Base-by-base conservation (phyloP, 2,888 invertebrate genomes). In the Tineola bisselliella region DNA sequence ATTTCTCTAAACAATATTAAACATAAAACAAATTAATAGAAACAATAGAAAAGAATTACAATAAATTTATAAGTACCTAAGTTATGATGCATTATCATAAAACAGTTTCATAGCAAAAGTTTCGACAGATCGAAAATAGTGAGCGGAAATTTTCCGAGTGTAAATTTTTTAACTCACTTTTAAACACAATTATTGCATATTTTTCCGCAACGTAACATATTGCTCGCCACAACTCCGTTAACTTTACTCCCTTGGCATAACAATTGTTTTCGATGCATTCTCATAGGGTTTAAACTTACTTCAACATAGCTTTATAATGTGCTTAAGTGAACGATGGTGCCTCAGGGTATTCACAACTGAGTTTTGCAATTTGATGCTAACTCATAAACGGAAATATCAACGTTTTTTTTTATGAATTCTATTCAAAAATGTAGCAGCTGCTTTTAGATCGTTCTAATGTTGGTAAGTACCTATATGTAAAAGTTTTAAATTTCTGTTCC, bases 271-370 rank as follows among this genome's bases (percentile, higher is more conserved):
- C 76, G 69, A 68, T 73, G 73, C 72, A 75, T 73, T 77, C 79
- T 78, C 77, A 62, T 66, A 65, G 76, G 77, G 71, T 69, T 67
- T 65, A 70, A 81, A 82, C 78, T 86, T 83, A 69, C 69, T 66
- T 70, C 70, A 72, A 71, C 72, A 70, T 67, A 72, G 70, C 69
- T 70, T 70, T 66, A 75, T 84, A 84, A 84, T 84, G 79, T 77
- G 81, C 76, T 77, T 84, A 84, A 86, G 81, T 86, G 86, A 86
- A 76, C 76, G 86, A 86, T 86, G 84, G 79, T 75, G 69, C 84
- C 83, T 84, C 66, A 66, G 86, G 66, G 86, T 71, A 79, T 83
- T 80, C 75, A 73, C 72, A 70, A 72, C 62, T 59, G 44, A 74
- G 74, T 75, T 79, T 70, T 70, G 70, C 72, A 74, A 74, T 77